A percentile compares a stretch with the other conserved stretches of the same genome.
Evolutionary conservation across 1,140 invertebrate species (phyloP).

Genomic region (Hypsibius dujardini): DNA sequence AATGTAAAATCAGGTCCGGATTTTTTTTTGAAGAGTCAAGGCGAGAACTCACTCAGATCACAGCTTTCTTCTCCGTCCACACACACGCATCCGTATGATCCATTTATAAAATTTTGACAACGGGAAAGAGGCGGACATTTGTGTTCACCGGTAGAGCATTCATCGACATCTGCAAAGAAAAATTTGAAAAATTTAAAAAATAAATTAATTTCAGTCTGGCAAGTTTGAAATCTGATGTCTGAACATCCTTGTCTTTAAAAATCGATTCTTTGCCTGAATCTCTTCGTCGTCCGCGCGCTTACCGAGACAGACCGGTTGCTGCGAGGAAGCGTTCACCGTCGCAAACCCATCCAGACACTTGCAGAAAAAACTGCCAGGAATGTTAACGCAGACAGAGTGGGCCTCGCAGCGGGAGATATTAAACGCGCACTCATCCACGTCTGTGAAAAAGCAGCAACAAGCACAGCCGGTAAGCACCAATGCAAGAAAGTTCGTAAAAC

Average conservation of each 20-base stretch:
- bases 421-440: constrained; percentile 65
- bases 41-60: not conserved
- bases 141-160: constrained; percentile 55
- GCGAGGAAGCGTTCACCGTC: constrained; percentile 58
- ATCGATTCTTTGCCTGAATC: too few relatives aligned
- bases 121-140: constrained; percentile 40
- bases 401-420: constrained; percentile 55
- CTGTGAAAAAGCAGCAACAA: constrained; percentile 32
- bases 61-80: not conserved
- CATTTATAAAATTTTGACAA: not conserved
- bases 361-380: constrained; percentile 78
- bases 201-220: too few relatives aligned
- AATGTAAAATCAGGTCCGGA: too few relatives aligned
- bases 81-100: not conserved
- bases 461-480: not conserved
- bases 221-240: too few relatives aligned
- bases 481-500: constrained; percentile 10
- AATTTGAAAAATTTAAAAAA: constrained; percentile 22
- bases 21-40: not conserved
- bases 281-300: too few relatives aligned
- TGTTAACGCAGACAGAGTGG: constrained; percentile 64
- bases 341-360: constrained; percentile 62
- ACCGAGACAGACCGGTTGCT: constrained; percentile 46
- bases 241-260: too few relatives aligned
- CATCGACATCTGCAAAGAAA: constrained; percentile 56